A percentile compares a stretch with the other conserved stretches of the same genome.
Evolutionary conservation across 1,140 invertebrate species (phyloP).

Genomic region (Calliopsis andreniformis): DNA sequence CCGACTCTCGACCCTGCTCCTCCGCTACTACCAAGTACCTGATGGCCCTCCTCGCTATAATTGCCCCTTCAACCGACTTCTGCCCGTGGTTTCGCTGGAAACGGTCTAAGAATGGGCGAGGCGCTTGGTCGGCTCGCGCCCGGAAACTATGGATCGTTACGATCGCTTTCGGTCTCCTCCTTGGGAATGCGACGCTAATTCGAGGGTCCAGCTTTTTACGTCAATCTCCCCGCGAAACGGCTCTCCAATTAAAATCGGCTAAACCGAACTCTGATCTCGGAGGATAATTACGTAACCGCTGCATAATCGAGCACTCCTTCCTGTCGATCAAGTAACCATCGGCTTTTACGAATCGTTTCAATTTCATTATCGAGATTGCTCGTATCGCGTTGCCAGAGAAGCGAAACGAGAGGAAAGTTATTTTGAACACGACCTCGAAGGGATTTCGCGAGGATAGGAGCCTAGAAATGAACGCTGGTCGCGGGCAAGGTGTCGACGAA

Average conservation of each 20-base stretch:
- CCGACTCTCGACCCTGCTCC: constrained; percentile 17
- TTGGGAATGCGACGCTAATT: background rate
- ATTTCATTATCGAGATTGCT: too few species aligned
- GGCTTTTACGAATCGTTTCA: too few species aligned
- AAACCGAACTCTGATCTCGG: too few species aligned
- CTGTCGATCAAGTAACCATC: background rate
- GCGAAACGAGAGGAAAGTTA: too few species aligned
- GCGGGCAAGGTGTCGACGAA: background rate
- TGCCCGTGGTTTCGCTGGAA: constrained; percentile 37
- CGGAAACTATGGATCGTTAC: constrained; percentile 38
- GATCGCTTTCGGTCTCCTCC: background rate
- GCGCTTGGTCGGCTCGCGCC: constrained; percentile 15
- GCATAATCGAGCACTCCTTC: background rate
- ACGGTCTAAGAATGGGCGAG: constrained; percentile 15
- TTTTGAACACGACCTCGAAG: too few species aligned
- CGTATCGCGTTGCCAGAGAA: too few species aligned
- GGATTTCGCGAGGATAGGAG: too few species aligned
- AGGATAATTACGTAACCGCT: constrained; percentile 9
- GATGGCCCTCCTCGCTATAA: constrained; percentile 50
- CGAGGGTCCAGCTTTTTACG: background rate
- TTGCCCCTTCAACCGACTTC: constrained; percentile 47
- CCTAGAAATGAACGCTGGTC: background rate
- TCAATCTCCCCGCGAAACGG: background rate
- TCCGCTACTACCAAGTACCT: constrained; percentile 34
- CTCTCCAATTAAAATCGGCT: too few species aligned